Conservation (phyloP, 2,888 invertebrate species). For the Phasia obesa region DNA sequence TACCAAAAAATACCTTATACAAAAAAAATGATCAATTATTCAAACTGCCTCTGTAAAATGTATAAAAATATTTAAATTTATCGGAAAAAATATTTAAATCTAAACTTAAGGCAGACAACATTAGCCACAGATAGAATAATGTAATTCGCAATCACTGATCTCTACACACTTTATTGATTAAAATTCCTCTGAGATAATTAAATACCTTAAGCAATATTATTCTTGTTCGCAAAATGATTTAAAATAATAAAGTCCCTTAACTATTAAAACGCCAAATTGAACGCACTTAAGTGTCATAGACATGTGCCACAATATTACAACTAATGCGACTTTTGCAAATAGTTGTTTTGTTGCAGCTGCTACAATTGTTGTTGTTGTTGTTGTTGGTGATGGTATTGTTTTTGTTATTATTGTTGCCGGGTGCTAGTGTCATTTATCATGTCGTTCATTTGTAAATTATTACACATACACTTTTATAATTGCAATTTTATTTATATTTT, state of each 20-base stretch:
- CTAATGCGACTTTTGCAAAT: constrained; percentile 7
- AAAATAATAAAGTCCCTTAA: not conserved
- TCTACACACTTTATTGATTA: not conserved
- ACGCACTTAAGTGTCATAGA: not conserved
- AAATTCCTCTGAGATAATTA: not conserved
- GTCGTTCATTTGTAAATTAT: constrained; percentile 69
- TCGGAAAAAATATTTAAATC: no score
- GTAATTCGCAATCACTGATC: no score
- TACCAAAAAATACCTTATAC: no score
- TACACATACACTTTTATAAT: constrained; percentile 68
- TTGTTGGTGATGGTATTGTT: no score
- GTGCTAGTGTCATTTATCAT: constrained; percentile 66
- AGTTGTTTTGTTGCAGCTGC: constrained; percentile 10
- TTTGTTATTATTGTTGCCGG: constrained; percentile 38
- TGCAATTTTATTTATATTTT: constrained; percentile 62
- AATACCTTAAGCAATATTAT: not conserved
- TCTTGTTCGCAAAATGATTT: not conserved
- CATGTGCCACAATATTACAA: not conserved
- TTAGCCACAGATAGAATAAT: no score
- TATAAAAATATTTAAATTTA: no score
- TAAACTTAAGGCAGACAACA: no score
- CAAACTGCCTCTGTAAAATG: no score
- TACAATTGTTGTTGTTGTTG: constrained; percentile 1
- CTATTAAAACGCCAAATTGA: constrained; percentile 14
- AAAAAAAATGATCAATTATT: no score